Evolutionary conservation across 2,113 vertebrate species (phyloP), one percentile per base, ranked within the genome.

Genomic region (Podarcis muralis): DNA sequence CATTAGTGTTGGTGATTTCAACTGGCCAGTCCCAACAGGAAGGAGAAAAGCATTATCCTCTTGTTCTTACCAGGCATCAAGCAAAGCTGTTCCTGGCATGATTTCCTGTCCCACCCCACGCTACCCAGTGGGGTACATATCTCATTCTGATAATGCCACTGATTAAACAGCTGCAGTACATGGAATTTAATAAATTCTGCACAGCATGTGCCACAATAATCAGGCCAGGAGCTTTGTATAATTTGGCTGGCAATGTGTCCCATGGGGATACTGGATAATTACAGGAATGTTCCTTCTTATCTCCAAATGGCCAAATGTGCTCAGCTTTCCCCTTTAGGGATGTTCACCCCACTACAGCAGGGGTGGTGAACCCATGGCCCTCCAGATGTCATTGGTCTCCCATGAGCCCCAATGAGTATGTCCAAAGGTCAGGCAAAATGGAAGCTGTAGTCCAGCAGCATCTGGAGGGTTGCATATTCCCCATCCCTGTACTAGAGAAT

Each of bases 141-240:
- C 89, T 95, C 88, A 92, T 93, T 93, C 90, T 83, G 88, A 82
- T 93, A 92, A 90, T 92, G 90, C 86, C 69, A 71, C 82, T 86
- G 91, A 94, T 92, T 94, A 93, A 91, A 93, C 72, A 81, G 62
- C 93, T 93, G 95, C 93, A 92, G 91, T 89, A 92, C 95, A 93
- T 94, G 90, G 91, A 96, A 96, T 95, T 93, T 91, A 95, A 89
- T 93, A 95, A 94, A 96, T 95, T 90, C 91, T 85, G 87, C 68
- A 87, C 90, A 90, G 91, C 89, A 89, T 93, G 87, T 90, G 90
- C 92, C 59, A 92, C 94, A 90, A 90, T 91, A 94, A 94, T 91
- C 88, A 93, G 85, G 72, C 90, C 84, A 91, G 71, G 84, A 87
- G 62, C 84, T 95, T 94, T 95, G 88, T 91, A 88, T 87, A 89